Evolutionary conservation across 2,797 vertebrate genomes (phyloP), one percentile per base, ranked within the genome.

Genomic region (Lepidocolaptes lacrymiger): DNA sequence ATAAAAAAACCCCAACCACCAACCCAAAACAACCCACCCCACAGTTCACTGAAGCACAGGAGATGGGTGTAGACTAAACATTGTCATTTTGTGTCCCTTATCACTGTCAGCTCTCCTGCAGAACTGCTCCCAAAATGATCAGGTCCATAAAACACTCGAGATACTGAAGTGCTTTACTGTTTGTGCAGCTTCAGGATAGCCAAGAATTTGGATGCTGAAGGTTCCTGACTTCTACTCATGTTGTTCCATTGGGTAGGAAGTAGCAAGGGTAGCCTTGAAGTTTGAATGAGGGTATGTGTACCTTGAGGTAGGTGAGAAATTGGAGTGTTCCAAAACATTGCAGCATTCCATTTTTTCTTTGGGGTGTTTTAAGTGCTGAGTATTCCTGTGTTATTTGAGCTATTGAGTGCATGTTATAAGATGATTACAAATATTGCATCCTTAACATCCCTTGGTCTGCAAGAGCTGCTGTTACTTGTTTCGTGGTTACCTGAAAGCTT

Each of bases 401-500:
- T 74, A 61, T 0, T 14, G 43, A 75, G 27, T 59, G 8, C 51
- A 8, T 19, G 26, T 32, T 72, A 9, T 69, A 64, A 72, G 46
- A 52, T 73, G 32, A 63, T 41, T 76, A 37, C 48, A 80, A 28
- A 58, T 74, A 15, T 2, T 83, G 41, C 41, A 36, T 80, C 63
- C 58, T 89, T 80, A 63, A 11, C 41, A 34, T 79, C 37, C 21
- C 34, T 58, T 67, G 54, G 49, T 71, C 37, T 82, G 2, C 68
- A 80, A 11, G 61, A 85, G 51, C 67, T 92, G 64, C 78, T 89
- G 27, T 89, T 51, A 27, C 48, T 74, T 77, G 27, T 69, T 92
- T 39, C 24, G 43, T 85, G 49, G 22, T 74, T 87, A 43, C 61
- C 44, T 91, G 44, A 72, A 64, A 91, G 43, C 30, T 66, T 88